Percentiles rank a stretch among this genome's conserved stretches.
phyloP scores from a whole-genome alignment of 2,113 vertebrate species.

The Collichthys lucidus region DNA sequence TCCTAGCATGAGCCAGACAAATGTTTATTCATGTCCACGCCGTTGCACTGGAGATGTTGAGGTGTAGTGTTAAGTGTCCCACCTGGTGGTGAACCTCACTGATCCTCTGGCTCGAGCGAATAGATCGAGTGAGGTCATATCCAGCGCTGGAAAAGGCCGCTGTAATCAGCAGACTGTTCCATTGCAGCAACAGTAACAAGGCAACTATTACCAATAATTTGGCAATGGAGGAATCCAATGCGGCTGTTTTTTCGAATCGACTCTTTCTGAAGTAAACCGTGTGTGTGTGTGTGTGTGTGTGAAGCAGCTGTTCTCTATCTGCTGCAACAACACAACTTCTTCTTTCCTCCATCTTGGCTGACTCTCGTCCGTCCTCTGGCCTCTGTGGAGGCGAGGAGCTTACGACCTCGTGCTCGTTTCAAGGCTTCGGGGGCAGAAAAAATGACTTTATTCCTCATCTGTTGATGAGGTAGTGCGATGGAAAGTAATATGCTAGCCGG shows the following conservation, averaged over 20 bases:
- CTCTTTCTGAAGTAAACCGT: background rate
- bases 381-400: conserved; percentile 36
- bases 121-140: conserved; percentile 40
- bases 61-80: conserved; percentile 60
- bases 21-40: conserved; percentile 47
- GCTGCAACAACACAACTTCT: conserved; percentile 35
- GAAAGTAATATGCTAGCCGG: conserved; percentile 56
- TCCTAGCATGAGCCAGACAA: background rate
- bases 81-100: conserved; percentile 55
- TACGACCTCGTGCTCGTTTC: conserved; percentile 42
- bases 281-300: conserved; percentile 1
- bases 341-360: conserved; percentile 63
- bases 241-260: conserved; percentile 8
- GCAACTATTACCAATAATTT: conserved; percentile 16
- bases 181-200: conserved; percentile 35
- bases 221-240: background rate
- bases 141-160: conserved; percentile 19
- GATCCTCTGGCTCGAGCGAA: conserved; percentile 12
- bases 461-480: conserved; percentile 62
- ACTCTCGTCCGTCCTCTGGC: conserved; percentile 47
- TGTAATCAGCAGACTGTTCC: conserved; percentile 26
- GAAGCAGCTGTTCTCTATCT: conserved; percentile 60
- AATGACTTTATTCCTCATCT: conserved; percentile 43
- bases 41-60: conserved; percentile 47
- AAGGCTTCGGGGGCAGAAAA: conserved; percentile 28